A percentile compares a stretch with the other conserved stretches of the same genome.
Evolutionary conservation across 2,888 invertebrate genomes (phyloP).

Genomic region (Drosophila peninsularis): DNA sequence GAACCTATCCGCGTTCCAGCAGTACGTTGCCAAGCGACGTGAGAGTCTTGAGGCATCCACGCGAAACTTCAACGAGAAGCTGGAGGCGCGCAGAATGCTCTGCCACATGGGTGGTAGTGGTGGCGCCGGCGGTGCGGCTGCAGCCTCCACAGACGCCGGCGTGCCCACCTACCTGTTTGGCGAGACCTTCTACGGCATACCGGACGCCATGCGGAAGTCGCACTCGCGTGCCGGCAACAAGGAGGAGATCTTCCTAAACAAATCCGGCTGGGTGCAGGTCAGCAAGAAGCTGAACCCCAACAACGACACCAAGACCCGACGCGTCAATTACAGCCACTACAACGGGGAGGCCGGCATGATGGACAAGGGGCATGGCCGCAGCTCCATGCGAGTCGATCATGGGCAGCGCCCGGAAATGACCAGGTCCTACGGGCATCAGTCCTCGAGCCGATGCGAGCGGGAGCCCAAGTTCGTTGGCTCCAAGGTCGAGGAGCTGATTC

Average conservation of each 20-base stretch:
- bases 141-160: constrained; percentile 36
- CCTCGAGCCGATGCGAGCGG: constrained; percentile 55
- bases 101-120: constrained; percentile 78
- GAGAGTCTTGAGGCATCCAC: constrained; percentile 83
- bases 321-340: constrained; percentile 74
- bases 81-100: constrained; percentile 84
- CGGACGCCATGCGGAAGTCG: constrained; percentile 52
- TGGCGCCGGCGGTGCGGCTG: constrained; percentile 23
- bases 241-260: constrained; percentile 84
- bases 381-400: constrained; percentile 77
- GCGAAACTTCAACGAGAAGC: constrained; percentile 83
- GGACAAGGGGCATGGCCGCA: constrained; percentile 50
- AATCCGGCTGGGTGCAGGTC: constrained; percentile 86
- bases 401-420: constrained; percentile 58
- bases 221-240: constrained; percentile 59
- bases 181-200: constrained; percentile 73
- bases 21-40: constrained; percentile 82
- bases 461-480: constrained; percentile 79
- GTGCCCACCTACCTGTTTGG: constrained; percentile 84
- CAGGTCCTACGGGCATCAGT: constrained; percentile 65
- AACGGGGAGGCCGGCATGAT: constrained; percentile 52
- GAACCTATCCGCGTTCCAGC: constrained; percentile 75
- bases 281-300: constrained; percentile 82
- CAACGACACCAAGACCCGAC: constrained; percentile 80
- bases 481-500: constrained; percentile 84